Evolutionary conservation across 2,888 invertebrate genomes (phyloP), one percentile per base, ranked within the genome.

Genomic region (Yponomeuta malinellus): DNA sequence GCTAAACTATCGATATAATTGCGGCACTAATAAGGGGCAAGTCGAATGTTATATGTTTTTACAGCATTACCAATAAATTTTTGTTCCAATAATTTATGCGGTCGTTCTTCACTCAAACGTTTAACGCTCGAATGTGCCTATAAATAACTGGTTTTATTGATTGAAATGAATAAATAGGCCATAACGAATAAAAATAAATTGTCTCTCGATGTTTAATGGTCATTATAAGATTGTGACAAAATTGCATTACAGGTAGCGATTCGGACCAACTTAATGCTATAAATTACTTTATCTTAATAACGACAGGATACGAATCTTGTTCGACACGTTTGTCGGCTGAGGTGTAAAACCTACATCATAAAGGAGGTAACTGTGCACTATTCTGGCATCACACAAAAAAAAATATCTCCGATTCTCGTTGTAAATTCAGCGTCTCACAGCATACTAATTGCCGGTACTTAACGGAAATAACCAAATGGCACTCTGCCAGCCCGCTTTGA

Each of bases 1-100:
- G 88, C 85, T 85, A 85, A 89, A 88, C 89, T 88, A 89, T 90
- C 89, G 88, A 89, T 87, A 82, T 78, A 78, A 80, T 86, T 83
- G 81, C 90, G 88, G 82, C 90, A 88, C 90, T 91, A 91, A 89
- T 89, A 3, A 43, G 43, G 43, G 43, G 8, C 43, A 43, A 43
- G 43, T 43, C 43, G 1, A 43, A 43, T 43, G 43, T 8, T 43
- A 43, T 89, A 88, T 84, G 85, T 85, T 88, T 91, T 90, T 78
- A 74, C 65, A 66, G 65, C 69, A 69, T 64, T 52, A 69, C 67
- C 64, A 68, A 72, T 66, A 70, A 70, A 70, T 85, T 82, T 81
- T 78, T 73, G 74, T 74, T 59, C 79, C 82, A 81, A 84, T 86
- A 84, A 87, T 88, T 87, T 83, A 68, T 68, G 29, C 23, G 23